phyloP scores from a whole-genome alignment of 2,888 invertebrate genomes.

The Orchesellides sinensis region DNA sequence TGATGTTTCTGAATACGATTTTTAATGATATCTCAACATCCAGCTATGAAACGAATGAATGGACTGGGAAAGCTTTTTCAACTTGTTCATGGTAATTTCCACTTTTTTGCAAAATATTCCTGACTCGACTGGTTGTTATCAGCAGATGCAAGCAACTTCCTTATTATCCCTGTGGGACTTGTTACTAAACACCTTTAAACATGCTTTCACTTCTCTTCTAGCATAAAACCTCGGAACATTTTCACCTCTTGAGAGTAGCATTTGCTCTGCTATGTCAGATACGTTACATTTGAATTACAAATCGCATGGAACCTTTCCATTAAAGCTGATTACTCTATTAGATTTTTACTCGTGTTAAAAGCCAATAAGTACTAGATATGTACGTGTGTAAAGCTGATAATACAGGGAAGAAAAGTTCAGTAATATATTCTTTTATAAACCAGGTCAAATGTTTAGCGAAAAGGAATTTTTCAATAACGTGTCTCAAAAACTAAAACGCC shows the following conservation, averaged over 20 bases:
- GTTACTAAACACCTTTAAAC: slow-evolving; percentile 35
- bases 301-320: too few species aligned
- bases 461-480: too few species aligned
- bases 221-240: background rate
- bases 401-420: too few species aligned
- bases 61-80: background rate
- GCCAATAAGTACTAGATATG: too few species aligned
- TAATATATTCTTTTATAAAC: too few species aligned
- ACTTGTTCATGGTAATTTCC: slow-evolving; percentile 32
- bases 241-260: slow-evolving; percentile 27
- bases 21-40: slow-evolving; percentile 28
- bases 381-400: too few species aligned
- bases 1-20: slow-evolving; percentile 9
- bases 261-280: background rate
- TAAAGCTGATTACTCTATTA: too few species aligned
- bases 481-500: too few species aligned
- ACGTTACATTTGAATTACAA: too few species aligned
- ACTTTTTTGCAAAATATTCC: slow-evolving; percentile 36
- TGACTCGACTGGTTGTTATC: slow-evolving; percentile 40
- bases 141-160: slow-evolving; percentile 32
- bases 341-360: too few species aligned
- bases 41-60: slow-evolving; percentile 17
- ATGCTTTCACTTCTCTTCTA: slow-evolving; percentile 19
- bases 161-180: slow-evolving; percentile 50
- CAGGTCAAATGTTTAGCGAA: too few species aligned